Evolutionary conservation across 2,797 vertebrate genomes (phyloP).

Genomic region (Hypotaenidia philippensis): DNA sequence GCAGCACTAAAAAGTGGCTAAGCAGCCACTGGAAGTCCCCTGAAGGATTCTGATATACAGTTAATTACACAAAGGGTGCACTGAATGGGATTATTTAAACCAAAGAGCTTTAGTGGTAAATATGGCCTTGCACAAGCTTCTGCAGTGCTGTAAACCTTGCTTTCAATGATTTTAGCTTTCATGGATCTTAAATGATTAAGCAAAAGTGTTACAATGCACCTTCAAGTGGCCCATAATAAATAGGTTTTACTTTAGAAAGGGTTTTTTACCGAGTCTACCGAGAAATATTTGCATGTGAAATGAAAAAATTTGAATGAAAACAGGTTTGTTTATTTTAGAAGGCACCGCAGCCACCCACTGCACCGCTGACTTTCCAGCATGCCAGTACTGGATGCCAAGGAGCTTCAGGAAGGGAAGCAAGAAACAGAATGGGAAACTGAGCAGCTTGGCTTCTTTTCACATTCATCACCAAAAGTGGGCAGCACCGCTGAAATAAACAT

Average conservation of each 20-base stretch:
- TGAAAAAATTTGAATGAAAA: constrained; percentile 51
- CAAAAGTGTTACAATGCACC: neutral
- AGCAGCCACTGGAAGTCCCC: neutral
- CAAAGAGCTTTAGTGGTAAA: neutral
- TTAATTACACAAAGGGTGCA: neutral
- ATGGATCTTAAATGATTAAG: constrained; percentile 10
- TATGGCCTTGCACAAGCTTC: neutral
- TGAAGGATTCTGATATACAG: neutral
- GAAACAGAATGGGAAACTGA: constrained; percentile 20
- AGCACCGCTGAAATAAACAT: neutral
- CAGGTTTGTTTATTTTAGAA: constrained; percentile 50
- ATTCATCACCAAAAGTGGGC: neutral
- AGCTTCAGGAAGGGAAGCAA: constrained; percentile 39
- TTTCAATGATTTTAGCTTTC: constrained; percentile 4
- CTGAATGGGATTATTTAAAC: neutral
- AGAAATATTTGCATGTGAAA: constrained; percentile 50
- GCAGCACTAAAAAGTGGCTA: neutral
- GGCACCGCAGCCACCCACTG: constrained; percentile 16
- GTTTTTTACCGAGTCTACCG: constrained; percentile 4
- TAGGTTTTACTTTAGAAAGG: constrained; percentile 11
- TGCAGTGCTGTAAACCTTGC: neutral
- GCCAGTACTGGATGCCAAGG: constrained; percentile 24
- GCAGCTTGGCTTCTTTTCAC: neutral
- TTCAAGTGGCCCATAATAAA: constrained; percentile 31
- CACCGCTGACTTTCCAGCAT: constrained; percentile 10